Evolutionary conservation across 35 echinoderm and acorn worm genomes (phyloP).

Genomic region (Lytechinus pictus): DNA sequence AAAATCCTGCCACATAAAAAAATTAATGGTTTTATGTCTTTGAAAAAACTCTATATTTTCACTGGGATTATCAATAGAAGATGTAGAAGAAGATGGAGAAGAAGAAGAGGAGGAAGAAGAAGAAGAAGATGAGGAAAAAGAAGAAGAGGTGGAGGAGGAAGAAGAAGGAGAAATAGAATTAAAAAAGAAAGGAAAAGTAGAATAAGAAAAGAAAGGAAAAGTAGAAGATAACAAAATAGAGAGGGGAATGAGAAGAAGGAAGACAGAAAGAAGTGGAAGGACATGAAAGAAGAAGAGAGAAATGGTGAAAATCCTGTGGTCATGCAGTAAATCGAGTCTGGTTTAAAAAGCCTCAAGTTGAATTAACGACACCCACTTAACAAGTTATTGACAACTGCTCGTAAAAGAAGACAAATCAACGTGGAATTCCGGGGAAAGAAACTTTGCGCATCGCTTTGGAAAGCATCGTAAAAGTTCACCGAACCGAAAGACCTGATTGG

Average conservation of each 20-base stretch:
- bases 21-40: too few relatives aligned
- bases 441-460: background rate
- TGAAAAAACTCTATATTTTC: too few relatives aligned
- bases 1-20: too few relatives aligned
- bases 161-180: background rate
- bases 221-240: too few relatives aligned
- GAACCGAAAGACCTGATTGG: constrained; percentile 25
- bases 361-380: constrained; percentile 45
- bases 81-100: background rate
- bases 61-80: too few relatives aligned
- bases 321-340: background rate
- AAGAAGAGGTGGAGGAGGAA: background rate
- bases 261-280: background rate
- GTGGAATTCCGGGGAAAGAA: constrained; percentile 2
- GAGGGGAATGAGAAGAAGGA: background rate
- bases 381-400: constrained; percentile 33
- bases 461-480: constrained; percentile 11
- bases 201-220: background rate
- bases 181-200: background rate
- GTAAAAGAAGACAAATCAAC: background rate
- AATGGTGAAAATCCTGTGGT: background rate
- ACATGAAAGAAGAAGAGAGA: background rate
- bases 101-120: background rate
- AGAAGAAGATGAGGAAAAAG: background rate
- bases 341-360: background rate